These are phyloP conservation scores for Toxotes jaculatrix DNA, from an alignment of 2,113 vertebrate species.

Conservation along the genomic window DNA sequence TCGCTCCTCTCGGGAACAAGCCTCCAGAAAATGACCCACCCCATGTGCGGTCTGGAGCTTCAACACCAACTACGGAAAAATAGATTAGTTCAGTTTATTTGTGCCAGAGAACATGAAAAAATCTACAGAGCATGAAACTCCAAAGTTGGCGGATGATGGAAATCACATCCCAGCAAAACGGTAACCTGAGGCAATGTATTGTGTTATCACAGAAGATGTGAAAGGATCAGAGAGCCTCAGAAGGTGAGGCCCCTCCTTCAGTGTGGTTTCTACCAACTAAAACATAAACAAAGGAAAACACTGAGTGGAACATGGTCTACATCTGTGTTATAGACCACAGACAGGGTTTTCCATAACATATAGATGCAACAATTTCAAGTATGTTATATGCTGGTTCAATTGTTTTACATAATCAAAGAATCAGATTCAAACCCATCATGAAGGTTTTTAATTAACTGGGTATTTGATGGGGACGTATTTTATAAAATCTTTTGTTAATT, in stretches of 20 bases:
- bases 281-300: constrained; percentile 33
- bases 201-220: not conserved
- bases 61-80: constrained; percentile 86
- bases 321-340: not conserved
- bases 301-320: not conserved
- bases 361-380: not conserved
- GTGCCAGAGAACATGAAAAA: not conserved
- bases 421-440: not conserved
- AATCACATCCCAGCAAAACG: constrained; percentile 47
- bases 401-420: not conserved
- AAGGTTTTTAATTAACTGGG: not conserved
- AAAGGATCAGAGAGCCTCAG: not conserved
- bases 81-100: not conserved
- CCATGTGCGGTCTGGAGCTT: constrained; percentile 89
- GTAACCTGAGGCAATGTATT: constrained; percentile 50
- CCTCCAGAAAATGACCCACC: constrained; percentile 92
- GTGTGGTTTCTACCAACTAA: constrained; percentile 19
- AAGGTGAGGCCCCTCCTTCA: constrained; percentile 9
- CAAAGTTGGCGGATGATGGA: not conserved
- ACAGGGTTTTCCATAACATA: no score
- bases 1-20: constrained; percentile 92
- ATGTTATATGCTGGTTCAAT: not conserved
- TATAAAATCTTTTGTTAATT: not conserved
- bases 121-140: not conserved
- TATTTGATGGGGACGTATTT: not conserved